These are phyloP conservation scores for Aplidium turbinatum DNA, from an alignment of 23 tunicate genomes.

Conservation along the genomic window DNA sequence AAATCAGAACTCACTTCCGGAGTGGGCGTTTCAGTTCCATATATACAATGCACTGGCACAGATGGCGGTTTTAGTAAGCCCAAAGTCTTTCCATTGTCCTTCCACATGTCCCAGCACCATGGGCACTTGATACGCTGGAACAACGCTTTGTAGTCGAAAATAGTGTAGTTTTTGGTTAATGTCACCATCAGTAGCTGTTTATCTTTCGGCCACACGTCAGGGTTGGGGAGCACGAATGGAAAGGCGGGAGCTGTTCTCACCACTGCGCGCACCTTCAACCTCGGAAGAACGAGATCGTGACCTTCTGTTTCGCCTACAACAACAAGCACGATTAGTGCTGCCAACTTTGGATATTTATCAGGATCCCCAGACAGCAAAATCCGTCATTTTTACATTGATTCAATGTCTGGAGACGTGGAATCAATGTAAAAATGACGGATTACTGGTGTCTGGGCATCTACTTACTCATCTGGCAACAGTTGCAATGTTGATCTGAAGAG, in stretches of 20 bases:
- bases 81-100: conserved; percentile 56
- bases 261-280: conserved; percentile 52
- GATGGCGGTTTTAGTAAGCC: conserved; percentile 59
- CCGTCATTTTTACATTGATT: too few species aligned
- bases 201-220: conserved; percentile 87
- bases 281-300: conserved; percentile 56
- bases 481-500: too few species aligned
- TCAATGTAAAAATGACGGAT: too few species aligned
- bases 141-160: conserved; percentile 59
- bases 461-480: too few species aligned
- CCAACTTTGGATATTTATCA: too few species aligned
- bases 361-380: too few species aligned
- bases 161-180: conserved; percentile 64
- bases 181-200: conserved; percentile 60
- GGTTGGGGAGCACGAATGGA: conserved; percentile 66
- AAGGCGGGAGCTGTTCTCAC: conserved; percentile 71
- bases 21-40: conserved; percentile 63
- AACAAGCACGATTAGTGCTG: too few species aligned
- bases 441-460: too few species aligned
- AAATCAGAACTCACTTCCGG: conserved; percentile 65
- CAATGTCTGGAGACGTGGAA: too few species aligned
- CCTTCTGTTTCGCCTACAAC: conserved; percentile 82
- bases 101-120: conserved; percentile 76
- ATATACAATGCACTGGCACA: conserved; percentile 88
- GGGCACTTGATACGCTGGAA: conserved; percentile 68